phyloP scores from a whole-genome alignment of 1,140 invertebrate genomes.

The Proales similis region DNA sequence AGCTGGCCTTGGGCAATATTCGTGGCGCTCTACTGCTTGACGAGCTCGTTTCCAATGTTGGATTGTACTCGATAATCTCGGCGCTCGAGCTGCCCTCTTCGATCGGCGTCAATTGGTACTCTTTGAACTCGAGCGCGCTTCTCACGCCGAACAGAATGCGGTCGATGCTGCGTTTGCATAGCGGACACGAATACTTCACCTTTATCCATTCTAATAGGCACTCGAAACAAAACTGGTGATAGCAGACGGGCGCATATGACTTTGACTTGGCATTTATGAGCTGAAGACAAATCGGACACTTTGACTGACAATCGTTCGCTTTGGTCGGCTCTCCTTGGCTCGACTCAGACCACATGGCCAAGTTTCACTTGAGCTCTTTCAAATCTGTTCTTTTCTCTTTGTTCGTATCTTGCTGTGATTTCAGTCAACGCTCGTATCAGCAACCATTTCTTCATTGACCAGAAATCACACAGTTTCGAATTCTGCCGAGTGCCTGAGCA shows the following conservation, averaged over 20 bases:
- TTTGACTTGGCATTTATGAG: conserved; percentile 51
- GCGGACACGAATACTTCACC: conserved; percentile 82
- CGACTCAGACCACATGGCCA: too few relatives aligned
- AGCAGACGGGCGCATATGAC: conserved; percentile 80
- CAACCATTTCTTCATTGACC: too few relatives aligned
- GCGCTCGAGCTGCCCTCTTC: conserved; percentile 15
- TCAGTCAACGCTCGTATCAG: too few relatives aligned
- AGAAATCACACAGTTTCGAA: too few relatives aligned
- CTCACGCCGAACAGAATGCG: conserved; percentile 84
- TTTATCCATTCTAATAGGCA: conserved; percentile 89
- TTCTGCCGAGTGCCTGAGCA: too few relatives aligned
- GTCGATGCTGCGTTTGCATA: conserved; percentile 82
- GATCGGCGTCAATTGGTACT: conserved; percentile 61
- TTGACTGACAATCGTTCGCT: too few relatives aligned
- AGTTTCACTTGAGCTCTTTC: too few relatives aligned
- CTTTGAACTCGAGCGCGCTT: conserved; percentile 75
- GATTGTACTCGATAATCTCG: conserved; percentile 14
- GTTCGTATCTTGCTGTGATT: too few relatives aligned
- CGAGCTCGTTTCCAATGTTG: background rate
- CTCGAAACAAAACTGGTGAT: conserved; percentile 85
- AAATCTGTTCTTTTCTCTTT: too few relatives aligned
- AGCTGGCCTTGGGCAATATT: conserved; percentile 57
- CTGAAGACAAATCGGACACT: conserved; percentile 32
- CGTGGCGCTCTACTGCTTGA: conserved; percentile 40
- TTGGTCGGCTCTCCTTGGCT: too few relatives aligned